A percentile compares a stretch with the other conserved stretches of the same genome.
Conservation (phyloP, 1,140 invertebrate species). For the Brachionus koreanus region DNA sequence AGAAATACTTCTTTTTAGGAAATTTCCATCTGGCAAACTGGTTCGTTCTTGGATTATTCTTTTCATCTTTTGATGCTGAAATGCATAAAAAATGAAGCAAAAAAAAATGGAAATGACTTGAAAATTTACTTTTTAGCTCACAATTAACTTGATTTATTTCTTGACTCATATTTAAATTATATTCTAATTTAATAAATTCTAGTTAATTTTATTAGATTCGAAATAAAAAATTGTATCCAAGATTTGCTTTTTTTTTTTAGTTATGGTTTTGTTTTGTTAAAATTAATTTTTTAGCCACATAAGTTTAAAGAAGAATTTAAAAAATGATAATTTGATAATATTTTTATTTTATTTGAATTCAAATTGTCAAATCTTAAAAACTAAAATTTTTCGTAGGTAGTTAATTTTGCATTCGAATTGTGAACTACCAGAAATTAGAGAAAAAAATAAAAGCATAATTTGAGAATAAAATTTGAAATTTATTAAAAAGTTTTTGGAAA, state of each 20-base stretch:
- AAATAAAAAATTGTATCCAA: not conserved
- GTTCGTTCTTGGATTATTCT: not conserved
- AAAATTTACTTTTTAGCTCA: not conserved
- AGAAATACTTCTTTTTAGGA: constrained; percentile 44
- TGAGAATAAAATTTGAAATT: not conserved
- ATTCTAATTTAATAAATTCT: not conserved
- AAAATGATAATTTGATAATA: too few relatives aligned
- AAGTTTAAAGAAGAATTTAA: too few relatives aligned
- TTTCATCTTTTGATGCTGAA: not conserved
- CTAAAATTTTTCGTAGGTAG: not conserved
- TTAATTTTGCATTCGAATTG: not conserved
- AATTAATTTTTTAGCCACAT: too few relatives aligned
- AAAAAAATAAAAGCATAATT: not conserved
- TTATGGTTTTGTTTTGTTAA: not conserved
- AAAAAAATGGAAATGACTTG: not conserved
- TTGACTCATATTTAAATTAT: not conserved
- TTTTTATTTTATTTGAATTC: too few relatives aligned
- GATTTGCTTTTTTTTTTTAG: not conserved
- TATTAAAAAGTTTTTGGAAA: not conserved
- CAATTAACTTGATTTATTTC: not conserved
- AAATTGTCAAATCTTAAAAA: not conserved
- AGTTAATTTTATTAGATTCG: too few relatives aligned
- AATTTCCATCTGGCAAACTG: constrained; percentile 10
- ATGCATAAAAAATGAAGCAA: not conserved
- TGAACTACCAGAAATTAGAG: not conserved